phyloP scores from a whole-genome alignment of 2,888 invertebrate species.

The Carabus problematicus region DNA sequence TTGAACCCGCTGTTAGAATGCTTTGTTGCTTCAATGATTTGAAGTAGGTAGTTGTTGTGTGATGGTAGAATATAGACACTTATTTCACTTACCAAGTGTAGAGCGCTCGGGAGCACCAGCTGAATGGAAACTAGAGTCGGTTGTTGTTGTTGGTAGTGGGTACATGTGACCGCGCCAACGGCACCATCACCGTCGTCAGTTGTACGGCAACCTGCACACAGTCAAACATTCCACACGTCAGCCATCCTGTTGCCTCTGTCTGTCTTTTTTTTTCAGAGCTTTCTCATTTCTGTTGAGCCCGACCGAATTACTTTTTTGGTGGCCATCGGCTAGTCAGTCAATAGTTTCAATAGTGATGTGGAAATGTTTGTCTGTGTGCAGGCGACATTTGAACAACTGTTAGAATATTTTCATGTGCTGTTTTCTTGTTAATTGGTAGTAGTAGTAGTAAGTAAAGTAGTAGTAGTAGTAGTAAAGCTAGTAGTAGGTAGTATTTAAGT shows the following conservation, averaged over 20 bases:
- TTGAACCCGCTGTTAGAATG: no score
- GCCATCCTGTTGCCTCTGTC: constrained; percentile 40
- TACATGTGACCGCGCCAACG: constrained; percentile 13
- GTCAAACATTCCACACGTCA: constrained; percentile 65
- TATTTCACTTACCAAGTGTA: constrained; percentile 16
- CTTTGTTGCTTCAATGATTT: no score
- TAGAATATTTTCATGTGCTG: constrained; percentile 10
- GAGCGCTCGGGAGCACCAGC: neutral
- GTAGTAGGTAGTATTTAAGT: no score
- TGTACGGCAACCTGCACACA: constrained; percentile 66
- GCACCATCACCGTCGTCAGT: constrained; percentile 46
- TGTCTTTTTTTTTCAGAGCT: constrained; percentile 9
- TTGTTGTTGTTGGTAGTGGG: neutral
- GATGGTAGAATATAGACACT: neutral
- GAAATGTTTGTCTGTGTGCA: constrained; percentile 40
- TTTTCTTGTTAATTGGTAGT: constrained; percentile 19
- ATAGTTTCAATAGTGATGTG: constrained; percentile 19
- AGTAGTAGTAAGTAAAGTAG: constrained; percentile 1
- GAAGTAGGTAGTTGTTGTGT: no score
- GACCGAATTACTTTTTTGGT: no score
- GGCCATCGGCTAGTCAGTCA: no score
- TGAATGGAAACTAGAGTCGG: neutral
- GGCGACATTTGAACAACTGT: constrained; percentile 19
- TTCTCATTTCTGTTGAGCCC: no score
- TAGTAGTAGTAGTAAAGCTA: no score